phyloP scores from a whole-genome alignment of 2,888 invertebrate species.

The Machimus rusticus region DNA sequence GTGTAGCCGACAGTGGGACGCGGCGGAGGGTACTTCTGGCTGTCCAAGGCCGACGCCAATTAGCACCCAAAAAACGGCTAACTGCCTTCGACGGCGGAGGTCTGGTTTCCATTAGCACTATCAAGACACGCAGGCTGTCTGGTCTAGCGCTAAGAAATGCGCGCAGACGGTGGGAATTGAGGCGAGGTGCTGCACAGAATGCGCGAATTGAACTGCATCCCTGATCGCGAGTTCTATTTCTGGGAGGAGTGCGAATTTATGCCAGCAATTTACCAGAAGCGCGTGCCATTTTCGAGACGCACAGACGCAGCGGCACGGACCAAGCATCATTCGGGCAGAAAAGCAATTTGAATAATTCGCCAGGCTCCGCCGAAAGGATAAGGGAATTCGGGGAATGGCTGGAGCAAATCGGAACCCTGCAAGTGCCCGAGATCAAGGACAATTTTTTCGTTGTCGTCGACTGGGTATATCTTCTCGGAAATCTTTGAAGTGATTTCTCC shows the following conservation, averaged over 20 bases:
- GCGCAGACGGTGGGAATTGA: not conserved
- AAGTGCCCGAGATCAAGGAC: not conserved
- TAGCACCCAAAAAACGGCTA: not conserved
- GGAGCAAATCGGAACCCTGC: not conserved
- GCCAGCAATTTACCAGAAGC: not conserved
- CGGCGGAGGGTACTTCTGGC: not conserved
- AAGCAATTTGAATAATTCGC: not conserved
- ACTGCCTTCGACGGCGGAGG: not conserved
- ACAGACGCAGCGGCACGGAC: not conserved
- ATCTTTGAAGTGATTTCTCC: not conserved
- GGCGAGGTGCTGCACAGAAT: not conserved
- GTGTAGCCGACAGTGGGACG: not conserved
- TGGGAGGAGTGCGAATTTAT: not conserved
- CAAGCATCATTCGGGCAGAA: not conserved
- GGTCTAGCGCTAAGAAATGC: not conserved
- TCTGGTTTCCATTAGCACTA: not conserved
- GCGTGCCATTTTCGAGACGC: slow-evolving; percentile 1
- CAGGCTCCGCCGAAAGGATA: not conserved
- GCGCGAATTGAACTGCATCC: not conserved
- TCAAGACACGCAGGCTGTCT: not conserved
- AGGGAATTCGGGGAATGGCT: not conserved
- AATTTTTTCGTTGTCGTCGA: not conserved
- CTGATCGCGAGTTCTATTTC: slow-evolving; percentile 1
- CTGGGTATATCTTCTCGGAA: not conserved
- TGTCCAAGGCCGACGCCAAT: not conserved